Base-by-base conservation (phyloP, 2,113 vertebrate genomes). In the Anoplopoma fimbria region DNA sequence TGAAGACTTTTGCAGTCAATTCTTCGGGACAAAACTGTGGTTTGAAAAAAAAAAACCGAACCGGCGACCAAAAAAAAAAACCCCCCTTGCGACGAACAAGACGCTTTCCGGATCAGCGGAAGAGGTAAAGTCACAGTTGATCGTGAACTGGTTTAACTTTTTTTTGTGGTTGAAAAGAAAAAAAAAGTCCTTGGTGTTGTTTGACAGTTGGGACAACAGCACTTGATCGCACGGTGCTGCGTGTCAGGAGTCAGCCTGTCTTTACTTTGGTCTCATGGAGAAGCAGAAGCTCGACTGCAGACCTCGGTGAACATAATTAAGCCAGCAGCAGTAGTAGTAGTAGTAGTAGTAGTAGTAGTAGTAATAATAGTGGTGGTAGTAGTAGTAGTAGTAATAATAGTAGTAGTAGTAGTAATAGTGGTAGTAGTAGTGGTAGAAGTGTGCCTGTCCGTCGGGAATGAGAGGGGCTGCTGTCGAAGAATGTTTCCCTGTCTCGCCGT, bases 81-180 rank as follows among this genome's bases (percentile, higher is more conserved):
- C n/a, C n/a, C n/a, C n/a, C n/a, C n/a, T 60, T 55, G 31, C 12
- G 4, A 19, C 36, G 4, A 29, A 29, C n/a, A n/a, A 29, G 17
- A 49, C 17, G 5, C 23, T 27, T 55, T 49, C 1, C 69, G 31
- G 29, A 47, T 75, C 45, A 8, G 77, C 53, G 63, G 67, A 77
- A 74, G 79, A 89, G 90, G 92, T 92, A 67, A 49, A 87, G 90
- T 75, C 71, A 9, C 17, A n/a, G 10, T 58, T 69, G 0, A 0
- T 4, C 17, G 23, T 13, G 42, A 53, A 33, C 40, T 14, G 21
- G 70, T 49, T n/a, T 1, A 73, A 81, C 57, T 75, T 69, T 31
- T 63, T 49, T 63, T 8, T 10, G 33, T 0, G 6, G 63, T 15
- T 29, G 19, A 17, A 1, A 5, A 9, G 3, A 23, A 23, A 49